These are phyloP conservation scores for Cotesia typhae DNA, from an alignment of 1,140 invertebrate genomes.

Conservation along the genomic window DNA sequence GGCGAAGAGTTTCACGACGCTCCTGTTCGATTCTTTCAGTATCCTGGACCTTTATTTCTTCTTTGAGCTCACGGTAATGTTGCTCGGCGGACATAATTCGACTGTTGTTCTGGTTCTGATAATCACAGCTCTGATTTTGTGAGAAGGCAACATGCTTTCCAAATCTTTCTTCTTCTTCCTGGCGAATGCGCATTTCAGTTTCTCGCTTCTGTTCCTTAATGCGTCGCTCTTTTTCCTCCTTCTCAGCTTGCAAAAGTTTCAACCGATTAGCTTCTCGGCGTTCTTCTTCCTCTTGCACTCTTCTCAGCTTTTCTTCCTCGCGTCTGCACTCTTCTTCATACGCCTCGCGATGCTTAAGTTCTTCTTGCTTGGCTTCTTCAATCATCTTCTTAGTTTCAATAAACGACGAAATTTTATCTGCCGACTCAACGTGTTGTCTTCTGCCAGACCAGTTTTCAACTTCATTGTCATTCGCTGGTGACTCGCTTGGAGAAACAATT, in stretches of 20 bases:
- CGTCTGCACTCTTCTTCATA: constrained; percentile 48
- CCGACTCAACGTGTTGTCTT: constrained; percentile 47
- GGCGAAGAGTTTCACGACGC: constrained; percentile 51
- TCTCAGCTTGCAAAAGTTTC: constrained; percentile 33
- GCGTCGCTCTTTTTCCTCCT: constrained; percentile 39
- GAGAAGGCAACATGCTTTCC: constrained; percentile 48
- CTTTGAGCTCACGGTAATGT: constrained; percentile 37
- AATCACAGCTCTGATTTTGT: background rate
- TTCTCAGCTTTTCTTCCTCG: constrained; percentile 45
- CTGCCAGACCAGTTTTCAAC: constrained; percentile 44
- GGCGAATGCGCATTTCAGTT: constrained; percentile 42
- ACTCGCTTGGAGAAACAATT: constrained; percentile 48
- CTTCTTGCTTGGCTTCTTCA: constrained; percentile 54
- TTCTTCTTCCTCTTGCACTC: constrained; percentile 46
- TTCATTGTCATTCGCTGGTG: constrained; percentile 46
- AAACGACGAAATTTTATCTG: constrained; percentile 52
- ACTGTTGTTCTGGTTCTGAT: constrained; percentile 9
- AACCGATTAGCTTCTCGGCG: constrained; percentile 42
- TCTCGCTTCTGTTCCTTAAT: constrained; percentile 37
- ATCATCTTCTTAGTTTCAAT: constrained; percentile 58
- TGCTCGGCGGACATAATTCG: constrained; percentile 41
- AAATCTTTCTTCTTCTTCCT: constrained; percentile 49
- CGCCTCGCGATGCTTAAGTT: constrained; percentile 48
- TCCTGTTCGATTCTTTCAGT: constrained; percentile 44
- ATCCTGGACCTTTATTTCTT: constrained; percentile 50